Evolutionary conservation across 64 coral and sea anemone species (phyloP).

Genomic region (Montipora foliosa): DNA sequence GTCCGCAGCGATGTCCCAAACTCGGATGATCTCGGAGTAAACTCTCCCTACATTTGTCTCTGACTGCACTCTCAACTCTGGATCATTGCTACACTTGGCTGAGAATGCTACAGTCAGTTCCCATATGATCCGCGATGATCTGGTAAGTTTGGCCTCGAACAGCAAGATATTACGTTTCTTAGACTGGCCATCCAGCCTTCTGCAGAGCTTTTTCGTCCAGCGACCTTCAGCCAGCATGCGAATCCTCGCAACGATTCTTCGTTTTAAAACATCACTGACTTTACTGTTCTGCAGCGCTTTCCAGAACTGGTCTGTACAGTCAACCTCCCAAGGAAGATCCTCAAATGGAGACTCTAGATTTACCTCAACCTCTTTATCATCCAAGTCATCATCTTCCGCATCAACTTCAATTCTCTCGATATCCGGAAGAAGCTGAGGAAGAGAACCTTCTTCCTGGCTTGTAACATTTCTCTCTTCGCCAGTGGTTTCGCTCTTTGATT

Average conservation of each 20-base stretch:
- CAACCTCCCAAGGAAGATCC: conserved; percentile 75
- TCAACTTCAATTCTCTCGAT: conserved; percentile 32
- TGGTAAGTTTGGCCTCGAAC: conserved; percentile 67
- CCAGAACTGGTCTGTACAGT: conserved; percentile 76
- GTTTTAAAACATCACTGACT: conserved; percentile 32
- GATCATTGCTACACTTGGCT: conserved; percentile 70
- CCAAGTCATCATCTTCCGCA: conserved; percentile 1
- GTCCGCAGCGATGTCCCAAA: conserved; percentile 80
- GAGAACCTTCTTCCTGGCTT: neutral
- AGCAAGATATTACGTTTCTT: conserved; percentile 57
- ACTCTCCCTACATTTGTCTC: conserved; percentile 35
- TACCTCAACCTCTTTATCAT: conserved; percentile 3
- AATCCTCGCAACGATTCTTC: conserved; percentile 49
- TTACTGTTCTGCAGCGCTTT: conserved; percentile 55
- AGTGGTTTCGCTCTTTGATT: neutral
- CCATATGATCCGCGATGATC: conserved; percentile 58
- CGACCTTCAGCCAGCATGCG: conserved; percentile 75
- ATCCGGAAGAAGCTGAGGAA: neutral
- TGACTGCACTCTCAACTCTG: conserved; percentile 46
- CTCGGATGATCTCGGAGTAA: conserved; percentile 77
- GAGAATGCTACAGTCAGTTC: conserved; percentile 76
- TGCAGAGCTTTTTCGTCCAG: conserved; percentile 67
- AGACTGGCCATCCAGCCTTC: conserved; percentile 37
- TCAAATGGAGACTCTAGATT: conserved; percentile 71
- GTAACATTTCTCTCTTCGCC: neutral